Base-by-base conservation (phyloP, 2,113 vertebrate genomes). In the Tonatia bakeri region DNA sequence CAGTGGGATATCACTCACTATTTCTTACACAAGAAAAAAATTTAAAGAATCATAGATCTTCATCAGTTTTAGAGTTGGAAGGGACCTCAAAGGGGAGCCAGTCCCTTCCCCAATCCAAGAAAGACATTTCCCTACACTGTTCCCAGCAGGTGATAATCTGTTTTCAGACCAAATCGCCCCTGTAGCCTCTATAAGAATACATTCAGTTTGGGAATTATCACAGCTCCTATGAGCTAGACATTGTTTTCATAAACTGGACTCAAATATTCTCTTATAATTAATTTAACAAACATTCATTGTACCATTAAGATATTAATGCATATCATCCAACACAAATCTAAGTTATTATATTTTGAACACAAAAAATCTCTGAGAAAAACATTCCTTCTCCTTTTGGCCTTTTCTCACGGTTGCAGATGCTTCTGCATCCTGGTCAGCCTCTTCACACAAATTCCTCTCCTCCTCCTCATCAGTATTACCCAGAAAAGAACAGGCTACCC, bases 21-120 rank as follows among this genome's bases (percentile, higher is more conserved):
- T 73, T 87, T 94, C 43, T 65, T 38, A 47, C 7, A 14, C 22
- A 47, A 77, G 80, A 14, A 92, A 92, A 20, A 86, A 75, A 31
- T 38, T 15, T 56, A 61, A 65, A 65, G 40, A 85, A 22, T 76
- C 40, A 33, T 3, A 36, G 3, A 81, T 79, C 50, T 56, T 67
- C 73, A 59, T 43, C 43, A 2, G 40, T 40, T 50, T 79, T 14
- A 40, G 13, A 82, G 24, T 13, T 80, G 15, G 61, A 90, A 65
- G 1, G 19, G 7, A 40, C 5, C 16, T 28, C 14, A n/a, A 8
- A 28, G 14, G 3, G 24, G 22, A 22, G 20, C 7, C 20, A 31
- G n/a, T 4, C 15, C 17, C 11, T 16, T 26, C 14, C 26, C 2
- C 16, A 16, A 4, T 3, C 15, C 28, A 43, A 47, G 5, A 56